These are phyloP conservation scores for Dipodomys merriami DNA, from an alignment of 2,113 vertebrate species.

Conservation along the genomic window DNA sequence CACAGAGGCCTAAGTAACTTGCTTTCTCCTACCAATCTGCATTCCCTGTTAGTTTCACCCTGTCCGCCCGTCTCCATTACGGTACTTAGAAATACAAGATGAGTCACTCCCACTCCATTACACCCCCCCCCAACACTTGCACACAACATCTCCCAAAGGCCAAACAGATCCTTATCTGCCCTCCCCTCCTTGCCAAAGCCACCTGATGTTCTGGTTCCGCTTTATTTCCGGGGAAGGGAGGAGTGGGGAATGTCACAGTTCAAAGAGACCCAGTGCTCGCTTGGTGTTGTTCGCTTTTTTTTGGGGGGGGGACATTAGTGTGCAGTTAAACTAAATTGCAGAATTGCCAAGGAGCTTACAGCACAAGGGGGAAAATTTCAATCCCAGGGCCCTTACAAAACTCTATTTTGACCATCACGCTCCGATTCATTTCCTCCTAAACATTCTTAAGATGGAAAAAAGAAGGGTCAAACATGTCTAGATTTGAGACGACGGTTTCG, in stretches of 20 bases:
- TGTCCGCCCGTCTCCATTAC: conserved; percentile 23
- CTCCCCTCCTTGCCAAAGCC: not conserved
- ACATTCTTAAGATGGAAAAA: not conserved
- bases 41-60: not conserved
- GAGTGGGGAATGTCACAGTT: not conserved
- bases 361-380: not conserved
- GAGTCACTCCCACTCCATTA: conserved; percentile 15
- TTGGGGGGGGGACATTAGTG: not conserved
- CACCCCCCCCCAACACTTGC: not conserved
- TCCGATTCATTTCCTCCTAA: not conserved
- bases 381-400: not conserved
- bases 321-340: not conserved
- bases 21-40: not conserved
- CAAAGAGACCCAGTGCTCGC: not conserved
- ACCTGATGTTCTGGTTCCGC: not conserved
- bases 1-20: not conserved
- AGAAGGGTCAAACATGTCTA: not conserved
- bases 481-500: not conserved
- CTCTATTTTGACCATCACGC: not conserved
- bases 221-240: not conserved
- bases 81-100: not conserved
- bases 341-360: not conserved
- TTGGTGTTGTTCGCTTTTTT: not conserved
- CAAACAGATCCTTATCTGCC: not conserved
- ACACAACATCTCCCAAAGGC: not conserved